Conservation (phyloP, 1,140 invertebrate species). For the Caenorhabditis inopinata region DNA sequence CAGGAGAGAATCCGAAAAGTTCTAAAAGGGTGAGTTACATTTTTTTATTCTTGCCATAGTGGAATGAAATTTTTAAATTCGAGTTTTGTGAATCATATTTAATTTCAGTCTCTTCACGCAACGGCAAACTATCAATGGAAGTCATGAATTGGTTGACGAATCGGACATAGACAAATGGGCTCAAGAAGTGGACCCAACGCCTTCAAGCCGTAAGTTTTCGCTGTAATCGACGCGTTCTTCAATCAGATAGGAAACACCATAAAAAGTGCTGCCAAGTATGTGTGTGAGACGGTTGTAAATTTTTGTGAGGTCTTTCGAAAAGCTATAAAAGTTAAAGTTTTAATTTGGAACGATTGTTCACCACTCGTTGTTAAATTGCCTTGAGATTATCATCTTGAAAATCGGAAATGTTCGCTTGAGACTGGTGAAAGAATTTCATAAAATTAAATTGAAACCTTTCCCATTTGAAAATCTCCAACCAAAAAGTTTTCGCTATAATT, state of each 20-base stretch:
- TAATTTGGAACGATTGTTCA: slow-evolving; percentile 8
- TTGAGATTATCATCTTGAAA: not conserved
- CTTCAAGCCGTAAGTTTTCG: slow-evolving; percentile 36
- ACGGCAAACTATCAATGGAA: not conserved
- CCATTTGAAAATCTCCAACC: not conserved
- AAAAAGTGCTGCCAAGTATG: not conserved
- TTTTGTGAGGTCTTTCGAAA: not conserved
- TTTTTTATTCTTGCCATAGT: no score
- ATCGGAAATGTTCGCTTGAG: no score
- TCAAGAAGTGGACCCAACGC: slow-evolving; percentile 51
- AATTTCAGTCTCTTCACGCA: not conserved
- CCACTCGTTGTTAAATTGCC: not conserved
- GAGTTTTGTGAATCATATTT: no score
- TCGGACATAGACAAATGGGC: slow-evolving; percentile 64
- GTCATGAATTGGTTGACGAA: slow-evolving; percentile 60
- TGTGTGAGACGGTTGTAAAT: slow-evolving; percentile 6
- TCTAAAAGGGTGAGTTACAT: not conserved
- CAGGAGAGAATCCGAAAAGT: slow-evolving; percentile 42
- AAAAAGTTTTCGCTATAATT: no score
- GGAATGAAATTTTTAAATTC: not conserved
- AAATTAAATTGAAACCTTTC: not conserved
- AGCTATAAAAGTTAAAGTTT: not conserved
- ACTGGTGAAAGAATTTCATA: no score
- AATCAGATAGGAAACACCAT: not conserved
- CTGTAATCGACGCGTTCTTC: not conserved